phyloP scores from a whole-genome alignment of 2,797 vertebrate species.

The Onychomys leucogaster region DNA sequence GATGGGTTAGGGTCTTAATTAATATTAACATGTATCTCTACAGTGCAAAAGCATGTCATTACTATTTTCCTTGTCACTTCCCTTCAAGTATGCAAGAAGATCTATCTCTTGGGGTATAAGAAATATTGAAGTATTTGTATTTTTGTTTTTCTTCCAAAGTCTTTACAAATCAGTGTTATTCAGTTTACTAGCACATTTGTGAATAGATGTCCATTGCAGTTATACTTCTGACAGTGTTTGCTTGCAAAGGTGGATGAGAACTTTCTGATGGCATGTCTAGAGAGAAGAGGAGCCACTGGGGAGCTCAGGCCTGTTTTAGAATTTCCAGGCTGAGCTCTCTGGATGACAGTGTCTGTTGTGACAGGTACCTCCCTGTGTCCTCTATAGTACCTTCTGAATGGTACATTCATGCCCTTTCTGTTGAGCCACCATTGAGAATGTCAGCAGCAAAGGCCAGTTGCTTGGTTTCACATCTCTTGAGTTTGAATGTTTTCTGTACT shows the following conservation, averaged over 20 bases:
- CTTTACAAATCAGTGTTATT: not conserved
- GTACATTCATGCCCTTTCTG: not conserved
- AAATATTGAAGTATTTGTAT: not conserved
- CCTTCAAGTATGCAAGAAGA: not conserved
- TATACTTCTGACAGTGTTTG: not conserved
- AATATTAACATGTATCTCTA: not conserved
- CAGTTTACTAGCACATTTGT: not conserved
- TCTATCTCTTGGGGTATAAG: not conserved
- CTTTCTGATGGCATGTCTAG: not conserved
- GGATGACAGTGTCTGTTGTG: not conserved
- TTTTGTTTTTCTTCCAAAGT: slow-evolving; percentile 32
- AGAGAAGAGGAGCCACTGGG: not conserved
- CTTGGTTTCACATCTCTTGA: not conserved
- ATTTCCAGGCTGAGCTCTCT: not conserved
- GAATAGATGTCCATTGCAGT: not conserved
- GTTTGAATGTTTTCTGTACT: not conserved
- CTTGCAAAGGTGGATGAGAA: not conserved
- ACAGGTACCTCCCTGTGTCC: not conserved
- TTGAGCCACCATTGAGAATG: not conserved
- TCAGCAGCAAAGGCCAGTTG: not conserved
- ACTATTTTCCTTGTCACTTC: not conserved
- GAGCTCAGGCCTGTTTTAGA: not conserved
- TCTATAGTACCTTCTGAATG: not conserved
- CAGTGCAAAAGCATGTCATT: slow-evolving; percentile 10
- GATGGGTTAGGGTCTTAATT: not conserved